A percentile compares a stretch with the other conserved stretches of the same genome.
These are phyloP conservation scores for Dasypus novemcinctus DNA, from an alignment of 2,113 vertebrate species.

Conservation along the genomic window DNA sequence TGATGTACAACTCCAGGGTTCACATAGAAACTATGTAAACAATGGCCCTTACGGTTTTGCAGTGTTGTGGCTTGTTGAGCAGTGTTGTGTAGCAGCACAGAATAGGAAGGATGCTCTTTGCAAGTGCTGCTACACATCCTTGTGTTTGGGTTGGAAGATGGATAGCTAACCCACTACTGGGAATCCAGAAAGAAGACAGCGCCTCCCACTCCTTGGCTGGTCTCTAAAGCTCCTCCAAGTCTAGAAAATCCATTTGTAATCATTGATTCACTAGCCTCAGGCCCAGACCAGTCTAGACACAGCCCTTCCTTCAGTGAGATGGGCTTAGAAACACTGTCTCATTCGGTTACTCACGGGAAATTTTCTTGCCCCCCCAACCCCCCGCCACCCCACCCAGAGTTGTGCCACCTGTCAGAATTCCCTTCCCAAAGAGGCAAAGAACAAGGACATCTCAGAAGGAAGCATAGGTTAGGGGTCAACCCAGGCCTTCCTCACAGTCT, in stretches of 20 bases:
- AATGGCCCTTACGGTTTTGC: neutral
- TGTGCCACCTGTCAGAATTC: neutral
- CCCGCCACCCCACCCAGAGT: conserved; percentile 27
- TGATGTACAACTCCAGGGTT: neutral
- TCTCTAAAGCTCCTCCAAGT: neutral
- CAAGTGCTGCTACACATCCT: neutral
- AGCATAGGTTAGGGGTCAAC: neutral
- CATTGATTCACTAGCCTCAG: conserved; percentile 42
- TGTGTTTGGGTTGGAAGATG: neutral
- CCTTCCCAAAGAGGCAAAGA: conserved; percentile 20
- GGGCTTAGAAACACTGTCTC: conserved; percentile 20
- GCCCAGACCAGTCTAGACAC: conserved; percentile 51
- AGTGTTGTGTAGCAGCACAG: neutral
- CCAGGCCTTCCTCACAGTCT: neutral
- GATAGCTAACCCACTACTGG: neutral
- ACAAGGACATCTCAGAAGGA: neutral
- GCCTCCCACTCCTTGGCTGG: neutral
- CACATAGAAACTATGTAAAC: neutral
- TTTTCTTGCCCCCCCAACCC: neutral
- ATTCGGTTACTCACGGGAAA: conserved; percentile 33
- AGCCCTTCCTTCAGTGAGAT: neutral
- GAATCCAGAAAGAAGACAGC: neutral
- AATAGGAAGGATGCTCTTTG: neutral
- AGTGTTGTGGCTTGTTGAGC: neutral
- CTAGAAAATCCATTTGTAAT: conserved; percentile 7